A percentile compares a stretch with the other conserved stretches of the same genome.
These are phyloP conservation scores for Radopholus similis DNA, from an alignment of 1,140 invertebrate species.

Conservation along the genomic window DNA sequence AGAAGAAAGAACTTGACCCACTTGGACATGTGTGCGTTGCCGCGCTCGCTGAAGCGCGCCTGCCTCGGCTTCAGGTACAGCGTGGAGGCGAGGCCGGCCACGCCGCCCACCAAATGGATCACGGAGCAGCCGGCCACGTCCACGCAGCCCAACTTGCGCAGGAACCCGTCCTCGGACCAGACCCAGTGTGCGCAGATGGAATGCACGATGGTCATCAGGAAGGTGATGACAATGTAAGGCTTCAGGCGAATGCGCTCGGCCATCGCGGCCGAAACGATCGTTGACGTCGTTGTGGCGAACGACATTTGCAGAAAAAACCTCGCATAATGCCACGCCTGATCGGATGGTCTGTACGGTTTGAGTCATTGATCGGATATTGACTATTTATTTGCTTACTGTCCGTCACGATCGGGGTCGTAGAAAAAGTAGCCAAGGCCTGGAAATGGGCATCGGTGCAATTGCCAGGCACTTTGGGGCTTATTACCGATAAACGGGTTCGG, in stretches of 20 bases:
- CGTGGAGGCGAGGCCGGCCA: constrained; percentile 77
- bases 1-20: not conserved
- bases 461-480: not conserved
- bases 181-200: constrained; percentile 81
- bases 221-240: constrained; percentile 82
- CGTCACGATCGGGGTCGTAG: constrained; percentile 60
- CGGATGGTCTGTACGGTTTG: constrained; percentile 8
- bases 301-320: constrained; percentile 62
- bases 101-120: constrained; percentile 80
- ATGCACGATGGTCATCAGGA: constrained; percentile 82
- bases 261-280: constrained; percentile 64
- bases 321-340: constrained; percentile 57
- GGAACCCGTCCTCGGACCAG: constrained; percentile 80
- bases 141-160: constrained; percentile 75
- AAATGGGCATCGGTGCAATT: not conserved
- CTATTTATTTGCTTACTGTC: constrained; percentile 10
- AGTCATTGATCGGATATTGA: not conserved
- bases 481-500: constrained; percentile 70
- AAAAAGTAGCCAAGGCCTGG: constrained; percentile 64
- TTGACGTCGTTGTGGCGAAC: constrained; percentile 63
- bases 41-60: constrained; percentile 29
- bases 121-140: constrained; percentile 78
- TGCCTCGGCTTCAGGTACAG: constrained; percentile 79
- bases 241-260: constrained; percentile 75
- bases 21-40: constrained; percentile 21